Evolutionary conservation across 2,113 vertebrate species (phyloP).

Genomic region (Otis tarda): DNA sequence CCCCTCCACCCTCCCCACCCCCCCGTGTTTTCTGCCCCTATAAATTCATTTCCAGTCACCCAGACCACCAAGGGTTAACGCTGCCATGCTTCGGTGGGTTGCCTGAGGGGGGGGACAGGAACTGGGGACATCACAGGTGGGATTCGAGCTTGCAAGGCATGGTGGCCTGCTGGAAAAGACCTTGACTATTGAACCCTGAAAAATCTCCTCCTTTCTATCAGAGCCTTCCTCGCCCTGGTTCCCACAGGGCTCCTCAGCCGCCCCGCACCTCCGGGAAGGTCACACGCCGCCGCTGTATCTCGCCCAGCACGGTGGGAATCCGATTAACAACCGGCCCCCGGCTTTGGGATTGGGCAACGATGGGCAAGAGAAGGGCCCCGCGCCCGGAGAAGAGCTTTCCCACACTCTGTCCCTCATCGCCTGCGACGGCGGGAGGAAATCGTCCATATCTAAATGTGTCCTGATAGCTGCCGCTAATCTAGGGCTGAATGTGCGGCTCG

Average conservation of each 20-base stretch:
- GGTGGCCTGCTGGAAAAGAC: constrained; percentile 18
- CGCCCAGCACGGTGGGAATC: constrained; percentile 48
- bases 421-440: constrained; percentile 83
- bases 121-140: constrained; percentile 48
- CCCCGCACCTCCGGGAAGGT: constrained; percentile 43
- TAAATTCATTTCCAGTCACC: background rate
- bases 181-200: constrained; percentile 66
- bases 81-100: background rate
- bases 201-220: constrained; percentile 22
- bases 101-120: accelerated
- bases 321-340: constrained; percentile 55
- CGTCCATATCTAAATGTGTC: constrained; percentile 85
- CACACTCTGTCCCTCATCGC: constrained; percentile 75
- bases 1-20: background rate
- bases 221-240: constrained; percentile 48
- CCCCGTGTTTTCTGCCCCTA: accelerated
- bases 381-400: constrained; percentile 75
- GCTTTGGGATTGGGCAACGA: constrained; percentile 38
- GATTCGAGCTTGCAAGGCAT: background rate
- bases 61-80: constrained; percentile 4
- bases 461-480: constrained; percentile 85
- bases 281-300: constrained; percentile 58
- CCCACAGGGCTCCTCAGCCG: constrained; percentile 55
- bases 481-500: constrained; percentile 80
- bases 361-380: constrained; percentile 48